Percentiles rank a stretch among this genome's conserved stretches.
phyloP scores from a whole-genome alignment of 1,140 invertebrate genomes.

The Sinonovacula constricta region DNA sequence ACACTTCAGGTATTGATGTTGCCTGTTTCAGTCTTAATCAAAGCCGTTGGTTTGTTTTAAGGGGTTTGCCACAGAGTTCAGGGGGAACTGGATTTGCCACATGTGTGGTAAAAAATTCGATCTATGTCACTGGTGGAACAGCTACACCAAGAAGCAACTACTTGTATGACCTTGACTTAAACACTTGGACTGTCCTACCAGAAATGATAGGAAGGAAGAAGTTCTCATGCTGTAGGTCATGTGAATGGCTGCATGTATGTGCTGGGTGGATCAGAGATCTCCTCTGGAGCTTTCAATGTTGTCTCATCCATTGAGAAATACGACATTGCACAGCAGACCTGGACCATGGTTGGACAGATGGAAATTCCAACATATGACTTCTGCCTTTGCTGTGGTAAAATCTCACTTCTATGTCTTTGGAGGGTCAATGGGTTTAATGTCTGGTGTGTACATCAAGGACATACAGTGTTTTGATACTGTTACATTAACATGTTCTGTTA shows the following conservation, averaged over 20 bases:
- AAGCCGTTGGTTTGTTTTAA: slow-evolving; percentile 30
- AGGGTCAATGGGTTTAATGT: slow-evolving; percentile 14
- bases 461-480: slow-evolving; percentile 45
- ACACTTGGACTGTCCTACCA: slow-evolving; percentile 27
- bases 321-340: slow-evolving; percentile 3
- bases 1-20: slow-evolving; percentile 5
- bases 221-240: slow-evolving; percentile 21
- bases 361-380: slow-evolving; percentile 39
- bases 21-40: slow-evolving; percentile 32
- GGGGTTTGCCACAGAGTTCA: neutral
- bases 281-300: neutral
- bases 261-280: slow-evolving; percentile 28
- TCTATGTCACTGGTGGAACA: slow-evolving; percentile 32
- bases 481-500: slow-evolving; percentile 22
- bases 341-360: slow-evolving; percentile 12
- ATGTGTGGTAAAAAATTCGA: slow-evolving; percentile 9
- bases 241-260: slow-evolving; percentile 38
- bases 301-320: slow-evolving; percentile 33
- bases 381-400: slow-evolving; percentile 37
- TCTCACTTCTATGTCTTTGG: slow-evolving; percentile 38
- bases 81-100: slow-evolving; percentile 28
- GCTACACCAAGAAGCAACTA: slow-evolving; percentile 6
- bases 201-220: slow-evolving; percentile 16
- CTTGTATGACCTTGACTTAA: slow-evolving; percentile 9
- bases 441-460: slow-evolving; percentile 37